Percentiles rank a stretch among this genome's conserved stretches.
phyloP scores from a whole-genome alignment of 2,797 vertebrate genomes.

The Petrocephalus sullivani region DNA sequence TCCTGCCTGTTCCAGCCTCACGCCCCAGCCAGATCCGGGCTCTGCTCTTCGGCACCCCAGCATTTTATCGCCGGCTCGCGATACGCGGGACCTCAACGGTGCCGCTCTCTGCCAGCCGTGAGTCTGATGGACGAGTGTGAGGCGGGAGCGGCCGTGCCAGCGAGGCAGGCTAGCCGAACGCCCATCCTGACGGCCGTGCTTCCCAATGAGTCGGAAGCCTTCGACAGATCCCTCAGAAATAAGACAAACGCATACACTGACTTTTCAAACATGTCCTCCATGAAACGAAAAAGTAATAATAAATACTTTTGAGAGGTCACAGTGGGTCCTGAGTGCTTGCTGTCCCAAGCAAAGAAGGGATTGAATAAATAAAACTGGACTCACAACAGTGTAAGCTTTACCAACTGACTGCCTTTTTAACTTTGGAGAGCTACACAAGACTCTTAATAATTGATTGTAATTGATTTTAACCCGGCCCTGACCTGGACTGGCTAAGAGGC shows the following conservation, averaged over 20 bases:
- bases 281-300: background rate
- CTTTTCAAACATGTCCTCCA: conserved; percentile 16
- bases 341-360: conserved; percentile 23
- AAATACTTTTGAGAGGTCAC: conserved; percentile 13
- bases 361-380: conserved; percentile 39
- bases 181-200: background rate
- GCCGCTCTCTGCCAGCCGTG: background rate
- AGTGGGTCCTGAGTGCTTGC: conserved; percentile 22
- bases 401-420: conserved; percentile 53
- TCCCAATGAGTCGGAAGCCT: background rate
- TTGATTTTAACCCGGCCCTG: conserved; percentile 87
- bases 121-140: background rate
- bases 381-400: conserved; percentile 25
- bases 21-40: background rate
- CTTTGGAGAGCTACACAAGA: conserved; percentile 57
- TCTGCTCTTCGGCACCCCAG: background rate
- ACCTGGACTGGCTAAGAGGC: conserved; percentile 73
- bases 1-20: background rate
- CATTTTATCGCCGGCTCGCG: background rate
- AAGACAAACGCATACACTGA: conserved; percentile 19
- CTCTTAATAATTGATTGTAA: conserved; percentile 93
- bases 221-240: background rate
- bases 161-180: background rate
- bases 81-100: background rate
- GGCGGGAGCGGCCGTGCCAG: background rate